Percentiles rank a stretch among this genome's conserved stretches.
phyloP scores from a whole-genome alignment of 2,113 vertebrate species.

The Cacatua alba region DNA sequence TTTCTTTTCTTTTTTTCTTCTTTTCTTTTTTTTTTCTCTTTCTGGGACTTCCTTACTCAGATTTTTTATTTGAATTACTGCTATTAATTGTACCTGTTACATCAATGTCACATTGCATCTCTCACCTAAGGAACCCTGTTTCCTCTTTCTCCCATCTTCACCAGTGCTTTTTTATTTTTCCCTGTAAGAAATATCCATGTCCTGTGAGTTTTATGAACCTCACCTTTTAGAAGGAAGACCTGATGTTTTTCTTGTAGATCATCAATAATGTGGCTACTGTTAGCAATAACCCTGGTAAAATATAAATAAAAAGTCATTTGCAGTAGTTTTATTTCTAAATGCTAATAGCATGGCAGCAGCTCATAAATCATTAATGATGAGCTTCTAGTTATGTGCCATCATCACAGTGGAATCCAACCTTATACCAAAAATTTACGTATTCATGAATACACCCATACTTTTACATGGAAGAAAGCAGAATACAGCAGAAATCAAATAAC shows the following conservation, averaged over 20 bases:
- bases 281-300: not conserved
- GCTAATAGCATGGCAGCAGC: not conserved
- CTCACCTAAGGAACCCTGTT: not conserved
- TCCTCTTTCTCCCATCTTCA: not conserved
- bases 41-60: not conserved
- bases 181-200: not conserved
- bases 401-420: conserved; percentile 33
- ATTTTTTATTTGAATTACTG: not conserved
- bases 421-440: conserved; percentile 28
- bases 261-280: not conserved
- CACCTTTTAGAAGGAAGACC: not conserved
- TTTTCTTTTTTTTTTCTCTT: not conserved
- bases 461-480: not conserved
- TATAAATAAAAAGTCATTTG: not conserved
- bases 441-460: not conserved
- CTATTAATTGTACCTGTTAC: not conserved
- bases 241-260: not conserved
- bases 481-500: not conserved
- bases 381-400: conserved; percentile 36
- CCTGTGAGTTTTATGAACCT: not conserved
- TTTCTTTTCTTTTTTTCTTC: not conserved
- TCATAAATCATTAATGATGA: conserved; percentile 52
- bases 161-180: not conserved
- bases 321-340: conserved; percentile 34
- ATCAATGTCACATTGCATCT: not conserved